Conservation (phyloP, 2,888 invertebrate species). For the Malacosoma neustria region DNA sequence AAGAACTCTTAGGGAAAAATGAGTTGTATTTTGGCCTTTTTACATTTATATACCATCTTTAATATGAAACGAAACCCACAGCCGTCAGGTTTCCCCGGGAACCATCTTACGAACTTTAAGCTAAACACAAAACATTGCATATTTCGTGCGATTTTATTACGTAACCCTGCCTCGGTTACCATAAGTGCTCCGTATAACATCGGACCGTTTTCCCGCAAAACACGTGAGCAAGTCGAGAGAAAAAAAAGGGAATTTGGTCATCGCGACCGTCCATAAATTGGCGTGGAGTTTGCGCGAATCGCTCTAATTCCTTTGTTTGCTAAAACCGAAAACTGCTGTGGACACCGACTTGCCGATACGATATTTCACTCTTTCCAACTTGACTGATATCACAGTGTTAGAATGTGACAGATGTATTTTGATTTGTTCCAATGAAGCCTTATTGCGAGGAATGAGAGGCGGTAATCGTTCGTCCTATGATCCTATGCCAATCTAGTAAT, state of each 20-base stretch:
- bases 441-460: constrained; percentile 29
- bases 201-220: constrained; percentile 36
- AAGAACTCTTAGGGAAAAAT: no score
- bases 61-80: background rate
- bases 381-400: constrained; percentile 45
- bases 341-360: constrained; percentile 43
- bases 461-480: constrained; percentile 30
- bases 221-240: constrained; percentile 25
- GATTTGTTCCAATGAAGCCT: constrained; percentile 34
- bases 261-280: constrained; percentile 57
- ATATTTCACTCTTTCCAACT: constrained; percentile 60
- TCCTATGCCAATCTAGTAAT: constrained; percentile 30
- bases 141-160: constrained; percentile 30
- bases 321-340: constrained; percentile 60
- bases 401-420: constrained; percentile 55
- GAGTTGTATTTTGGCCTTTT: no score
- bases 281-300: constrained; percentile 41
- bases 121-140: constrained; percentile 16
- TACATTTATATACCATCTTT: background rate
- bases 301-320: constrained; percentile 69
- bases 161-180: constrained; percentile 18
- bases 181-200: constrained; percentile 28
- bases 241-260: constrained; percentile 55
- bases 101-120: background rate
- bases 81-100: background rate